These are phyloP conservation scores for Phataginus tricuspis DNA, from an alignment of 2,797 vertebrate genomes.

Conservation along the genomic window DNA sequence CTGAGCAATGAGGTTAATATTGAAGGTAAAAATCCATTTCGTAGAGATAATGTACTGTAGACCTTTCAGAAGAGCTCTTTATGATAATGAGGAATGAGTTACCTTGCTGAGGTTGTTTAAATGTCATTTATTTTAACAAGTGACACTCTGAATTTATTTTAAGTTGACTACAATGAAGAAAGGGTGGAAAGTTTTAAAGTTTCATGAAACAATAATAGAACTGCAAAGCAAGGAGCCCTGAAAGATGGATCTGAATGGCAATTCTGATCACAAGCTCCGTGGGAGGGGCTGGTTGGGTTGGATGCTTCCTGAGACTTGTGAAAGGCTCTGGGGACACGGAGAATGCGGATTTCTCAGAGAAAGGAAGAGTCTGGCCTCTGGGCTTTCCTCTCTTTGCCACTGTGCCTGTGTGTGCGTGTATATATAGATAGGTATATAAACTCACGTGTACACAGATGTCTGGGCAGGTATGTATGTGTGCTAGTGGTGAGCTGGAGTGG, in stretches of 20 bases:
- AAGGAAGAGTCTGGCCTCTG: neutral
- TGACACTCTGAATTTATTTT: constrained; percentile 81
- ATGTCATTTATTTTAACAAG: constrained; percentile 83
- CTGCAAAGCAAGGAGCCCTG: constrained; percentile 60
- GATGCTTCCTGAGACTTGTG: neutral
- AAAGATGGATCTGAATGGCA: constrained; percentile 16
- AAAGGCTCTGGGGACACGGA: neutral
- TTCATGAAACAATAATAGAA: constrained; percentile 77
- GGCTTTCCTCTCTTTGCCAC: neutral
- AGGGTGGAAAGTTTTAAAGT: constrained; percentile 80
- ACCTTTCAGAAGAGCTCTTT: constrained; percentile 80
- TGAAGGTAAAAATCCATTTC: constrained; percentile 81
- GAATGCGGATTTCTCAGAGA: neutral
- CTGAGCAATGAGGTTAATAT: constrained; percentile 83
- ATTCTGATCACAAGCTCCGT: neutral
- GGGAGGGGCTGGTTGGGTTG: neutral
- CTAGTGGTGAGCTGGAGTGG: neutral
- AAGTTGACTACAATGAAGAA: constrained; percentile 80
- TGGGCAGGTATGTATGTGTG: neutral
- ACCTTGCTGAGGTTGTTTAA: constrained; percentile 81
- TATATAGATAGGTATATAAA: fast-evolving
- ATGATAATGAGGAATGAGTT: constrained; percentile 82
- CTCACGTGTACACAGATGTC: neutral
- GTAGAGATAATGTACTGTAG: constrained; percentile 79
- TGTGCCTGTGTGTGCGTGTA: neutral